These are phyloP conservation scores for Cabera pusaria DNA, from an alignment of 2,888 invertebrate genomes.

Conservation along the genomic window DNA sequence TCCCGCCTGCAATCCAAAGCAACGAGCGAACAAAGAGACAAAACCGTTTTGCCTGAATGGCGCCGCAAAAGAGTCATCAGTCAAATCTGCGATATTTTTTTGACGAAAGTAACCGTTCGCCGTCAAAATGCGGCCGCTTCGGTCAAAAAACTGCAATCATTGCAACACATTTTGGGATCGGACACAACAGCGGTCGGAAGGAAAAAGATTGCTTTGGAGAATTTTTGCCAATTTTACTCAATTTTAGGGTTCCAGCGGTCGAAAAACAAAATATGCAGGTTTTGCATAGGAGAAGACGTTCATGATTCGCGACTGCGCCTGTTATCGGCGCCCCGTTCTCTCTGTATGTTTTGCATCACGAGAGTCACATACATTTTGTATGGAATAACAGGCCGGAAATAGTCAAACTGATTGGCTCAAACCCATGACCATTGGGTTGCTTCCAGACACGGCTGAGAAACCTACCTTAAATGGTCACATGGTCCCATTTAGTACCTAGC, in stretches of 20 bases:
- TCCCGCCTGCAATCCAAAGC: no score
- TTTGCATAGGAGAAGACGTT: no score
- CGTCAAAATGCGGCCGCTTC: conserved; percentile 14
- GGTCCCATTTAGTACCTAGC: no score
- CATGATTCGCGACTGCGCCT: no score
- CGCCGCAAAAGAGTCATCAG: conserved; percentile 30
- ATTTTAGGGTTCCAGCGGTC: conserved; percentile 8
- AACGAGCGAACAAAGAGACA: neutral
- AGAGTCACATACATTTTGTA: neutral
- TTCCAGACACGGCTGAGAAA: no score
- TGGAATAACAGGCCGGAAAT: no score
- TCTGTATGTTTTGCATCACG: no score
- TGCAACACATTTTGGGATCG: conserved; percentile 36
- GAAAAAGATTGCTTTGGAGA: conserved; percentile 40
- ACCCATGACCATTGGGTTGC: no score
- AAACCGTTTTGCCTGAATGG: conserved; percentile 1
- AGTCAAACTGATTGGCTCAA: no score
- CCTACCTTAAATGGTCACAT: no score
- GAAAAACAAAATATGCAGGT: no score
- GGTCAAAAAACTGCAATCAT: conserved; percentile 37
- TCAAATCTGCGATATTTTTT: conserved; percentile 36
- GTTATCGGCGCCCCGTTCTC: no score
- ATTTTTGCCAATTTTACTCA: conserved; percentile 53
- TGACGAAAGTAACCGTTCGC: conserved; percentile 27
- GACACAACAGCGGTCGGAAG: conserved; percentile 27